Evolutionary conservation across 2,797 vertebrate genomes (phyloP), one percentile per base, ranked within the genome.

Genomic region (Intellagama lesueurii): DNA sequence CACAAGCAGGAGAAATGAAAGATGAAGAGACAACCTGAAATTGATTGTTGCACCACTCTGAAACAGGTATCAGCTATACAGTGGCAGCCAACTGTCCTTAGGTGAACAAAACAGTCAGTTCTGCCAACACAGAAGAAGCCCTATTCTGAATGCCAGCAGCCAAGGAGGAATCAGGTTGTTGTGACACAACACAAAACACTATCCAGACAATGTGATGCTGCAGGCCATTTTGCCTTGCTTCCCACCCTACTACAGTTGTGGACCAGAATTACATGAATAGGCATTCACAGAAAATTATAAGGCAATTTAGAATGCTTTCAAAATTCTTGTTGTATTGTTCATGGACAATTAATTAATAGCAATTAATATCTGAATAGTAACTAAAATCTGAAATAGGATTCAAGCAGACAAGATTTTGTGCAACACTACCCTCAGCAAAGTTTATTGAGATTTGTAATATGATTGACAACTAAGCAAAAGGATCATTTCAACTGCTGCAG

Each of bases 281-380:
- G 70, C 49, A 73, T 26, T 26, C 22, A 52, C n/a, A 49, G 72
- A 32, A 73, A 35, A 35, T 56, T 56, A 75, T 26, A 2, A 52
- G 52, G 28, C 26, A 56, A 72, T 85, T 73, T 85, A 85, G 40
- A 47, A 14, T 9, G 44, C 11, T 77, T 76, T 47, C 4, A 26
- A 52, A 16, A 85, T 32, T 32, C n/a, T 26, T 56, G 32, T 85
- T 75, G 11, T 30, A 75, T 85, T 85, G 52, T 85, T 73, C 49
- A 85, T 72, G 69, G 76, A 11, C 24, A 47, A 77, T 47, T 77
- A 77, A 77, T 77, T 77, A 47, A 47, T 47, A 77, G 7, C 72
- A 85, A 73, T 85, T 73, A 56, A 56, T 73, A 73, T 73, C 47
- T 32, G 49, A 85, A 73, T 77, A 77, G 24, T 73, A 85, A 85